These are phyloP conservation scores for Isaurus tuberculatus DNA, from an alignment of 92 coral and sea anemone genomes.

Conservation along the genomic window DNA sequence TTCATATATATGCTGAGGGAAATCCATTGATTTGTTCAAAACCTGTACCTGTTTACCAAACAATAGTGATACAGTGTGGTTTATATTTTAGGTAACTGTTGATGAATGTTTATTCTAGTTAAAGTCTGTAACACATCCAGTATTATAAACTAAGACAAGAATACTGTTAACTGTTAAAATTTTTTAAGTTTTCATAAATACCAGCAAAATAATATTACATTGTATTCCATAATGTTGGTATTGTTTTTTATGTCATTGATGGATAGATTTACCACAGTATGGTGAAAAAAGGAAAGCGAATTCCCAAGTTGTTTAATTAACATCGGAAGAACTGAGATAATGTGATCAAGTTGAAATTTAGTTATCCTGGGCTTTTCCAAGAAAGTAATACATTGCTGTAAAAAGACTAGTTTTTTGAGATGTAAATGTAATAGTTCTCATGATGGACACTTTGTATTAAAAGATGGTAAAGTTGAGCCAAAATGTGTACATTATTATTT, in stretches of 20 bases:
- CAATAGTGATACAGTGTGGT: conserved; percentile 52
- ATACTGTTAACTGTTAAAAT: neutral
- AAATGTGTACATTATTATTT: conserved; percentile 33
- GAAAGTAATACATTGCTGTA: conserved; percentile 42
- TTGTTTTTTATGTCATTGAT: neutral
- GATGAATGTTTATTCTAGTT: conserved; percentile 30
- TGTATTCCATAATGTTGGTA: conserved; percentile 3
- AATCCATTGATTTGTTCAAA: conserved; percentile 48
- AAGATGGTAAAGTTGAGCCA: conserved; percentile 45
- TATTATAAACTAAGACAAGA: conserved; percentile 25
- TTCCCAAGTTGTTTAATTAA: conserved; percentile 56
- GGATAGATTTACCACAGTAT: conserved; percentile 38
- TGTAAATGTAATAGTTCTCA: conserved; percentile 38
- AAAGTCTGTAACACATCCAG: conserved; percentile 35
- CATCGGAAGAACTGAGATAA: conserved; percentile 27
- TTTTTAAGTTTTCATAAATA: conserved; percentile 12
- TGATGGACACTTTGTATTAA: conserved; percentile 45
- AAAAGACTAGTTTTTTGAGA: conserved; percentile 43
- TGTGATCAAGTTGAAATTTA: conserved; percentile 51
- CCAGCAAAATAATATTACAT: neutral
- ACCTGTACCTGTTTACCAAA: conserved; percentile 47
- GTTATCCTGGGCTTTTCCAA: conserved; percentile 52
- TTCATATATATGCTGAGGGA: conserved; percentile 48
- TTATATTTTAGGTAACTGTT: conserved; percentile 46
- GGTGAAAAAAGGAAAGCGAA: conserved; percentile 48